phyloP scores from a whole-genome alignment of 1,140 invertebrate species.

The Formica selysi region DNA sequence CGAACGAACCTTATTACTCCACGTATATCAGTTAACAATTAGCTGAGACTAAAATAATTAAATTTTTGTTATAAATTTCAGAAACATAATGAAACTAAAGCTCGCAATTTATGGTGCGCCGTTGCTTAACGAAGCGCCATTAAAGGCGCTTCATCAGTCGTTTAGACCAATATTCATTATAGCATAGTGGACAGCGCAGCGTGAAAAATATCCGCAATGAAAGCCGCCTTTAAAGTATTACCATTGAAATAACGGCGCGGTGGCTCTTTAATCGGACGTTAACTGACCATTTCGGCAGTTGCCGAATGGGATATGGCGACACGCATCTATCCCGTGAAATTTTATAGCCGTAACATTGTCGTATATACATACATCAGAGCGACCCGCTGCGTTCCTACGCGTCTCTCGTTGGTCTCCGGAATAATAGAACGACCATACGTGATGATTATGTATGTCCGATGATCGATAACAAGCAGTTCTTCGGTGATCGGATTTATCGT shows the following conservation, averaged over 20 bases:
- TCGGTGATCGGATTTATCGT: conserved; percentile 43
- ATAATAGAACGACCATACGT: conserved; percentile 51
- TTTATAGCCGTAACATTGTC: conserved; percentile 64
- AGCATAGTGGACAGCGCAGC: conserved; percentile 36
- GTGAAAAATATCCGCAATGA: conserved; percentile 44
- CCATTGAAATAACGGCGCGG: conserved; percentile 26
- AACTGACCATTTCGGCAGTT: conserved; percentile 29
- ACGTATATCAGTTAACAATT: background rate
- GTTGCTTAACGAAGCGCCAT: conserved; percentile 45
- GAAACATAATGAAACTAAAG: background rate
- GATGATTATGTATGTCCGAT: conserved; percentile 55
- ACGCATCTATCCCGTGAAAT: conserved; percentile 34
- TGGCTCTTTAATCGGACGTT: conserved; percentile 62
- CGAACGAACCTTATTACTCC: background rate
- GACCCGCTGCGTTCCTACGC: conserved; percentile 33
- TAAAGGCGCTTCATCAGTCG: conserved; percentile 41
- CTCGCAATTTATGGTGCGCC: background rate
- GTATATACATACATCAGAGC: conserved; percentile 19
- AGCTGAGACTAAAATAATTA: background rate
- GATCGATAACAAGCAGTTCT: conserved; percentile 49
- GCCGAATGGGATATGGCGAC: conserved; percentile 29
- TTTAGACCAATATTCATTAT: conserved; percentile 14
- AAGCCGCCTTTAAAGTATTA: conserved; percentile 50
- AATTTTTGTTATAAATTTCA: conserved; percentile 19
- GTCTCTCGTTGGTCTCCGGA: background rate